Percentiles rank a stretch among this genome's conserved stretches.
These are phyloP conservation scores for Drosophila melanosoma DNA, from an alignment of 2,888 invertebrate genomes.

Conservation along the genomic window DNA sequence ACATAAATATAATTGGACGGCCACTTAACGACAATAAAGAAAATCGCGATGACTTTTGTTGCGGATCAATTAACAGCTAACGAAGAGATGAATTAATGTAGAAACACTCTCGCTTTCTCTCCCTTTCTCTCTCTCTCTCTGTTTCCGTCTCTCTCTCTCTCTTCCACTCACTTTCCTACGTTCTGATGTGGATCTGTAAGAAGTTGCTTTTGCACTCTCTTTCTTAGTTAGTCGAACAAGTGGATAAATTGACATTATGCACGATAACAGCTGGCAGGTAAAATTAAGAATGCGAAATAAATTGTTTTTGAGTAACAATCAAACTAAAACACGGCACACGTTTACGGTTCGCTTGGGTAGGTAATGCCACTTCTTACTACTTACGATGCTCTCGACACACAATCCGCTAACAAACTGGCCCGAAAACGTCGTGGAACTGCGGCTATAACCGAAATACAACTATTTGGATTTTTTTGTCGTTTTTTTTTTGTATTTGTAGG, in stretches of 20 bases:
- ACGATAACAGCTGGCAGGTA: conserved; percentile 33
- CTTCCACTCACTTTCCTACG: background rate
- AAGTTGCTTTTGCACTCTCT: background rate
- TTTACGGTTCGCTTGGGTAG: background rate
- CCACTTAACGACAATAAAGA: conserved; percentile 1
- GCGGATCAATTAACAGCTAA: conserved; percentile 5
- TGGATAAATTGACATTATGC: conserved; percentile 2
- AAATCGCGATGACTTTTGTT: background rate
- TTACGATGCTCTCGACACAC: conserved; percentile 66
- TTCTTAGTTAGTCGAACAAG: background rate
- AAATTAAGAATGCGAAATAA: conserved; percentile 5
- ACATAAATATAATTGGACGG: background rate
- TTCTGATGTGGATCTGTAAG: background rate
- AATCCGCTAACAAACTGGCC: conserved; percentile 70
- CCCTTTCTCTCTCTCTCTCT: background rate
- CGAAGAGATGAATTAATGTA: conserved; percentile 2
- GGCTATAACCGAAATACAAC: conserved; percentile 63
- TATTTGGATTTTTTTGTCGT: conserved; percentile 19
- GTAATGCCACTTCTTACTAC: conserved; percentile 47
- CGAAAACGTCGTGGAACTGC: conserved; percentile 46
- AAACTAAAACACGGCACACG: background rate
- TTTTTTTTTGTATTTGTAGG: conserved; percentile 5
- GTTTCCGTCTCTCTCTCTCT: background rate
- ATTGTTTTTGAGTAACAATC: background rate
- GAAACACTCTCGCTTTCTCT: background rate